phyloP scores from a whole-genome alignment of 2,888 invertebrate species.

The Meteorus cinctellus region DNA sequence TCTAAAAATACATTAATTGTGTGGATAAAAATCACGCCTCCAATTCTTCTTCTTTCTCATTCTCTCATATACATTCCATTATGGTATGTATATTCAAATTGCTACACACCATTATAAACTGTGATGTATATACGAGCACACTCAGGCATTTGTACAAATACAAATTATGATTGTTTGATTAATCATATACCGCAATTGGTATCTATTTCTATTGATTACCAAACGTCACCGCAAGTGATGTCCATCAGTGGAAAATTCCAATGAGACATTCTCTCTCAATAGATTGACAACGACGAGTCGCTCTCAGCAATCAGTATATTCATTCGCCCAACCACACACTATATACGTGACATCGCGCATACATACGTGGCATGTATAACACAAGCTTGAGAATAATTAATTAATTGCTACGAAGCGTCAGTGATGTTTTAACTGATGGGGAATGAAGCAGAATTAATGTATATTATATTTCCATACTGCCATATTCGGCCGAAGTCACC shows the following conservation, averaged over 20 bases:
- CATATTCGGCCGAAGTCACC: constrained; percentile 7
- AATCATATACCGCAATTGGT: constrained; percentile 15
- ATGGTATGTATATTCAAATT: too few relatives aligned
- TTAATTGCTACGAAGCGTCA: constrained; percentile 47
- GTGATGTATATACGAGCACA: background rate
- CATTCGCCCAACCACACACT: constrained; percentile 43
- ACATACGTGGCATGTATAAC: constrained; percentile 39
- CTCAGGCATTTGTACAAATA: background rate
- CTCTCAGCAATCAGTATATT: constrained; percentile 40
- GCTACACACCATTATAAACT: background rate
- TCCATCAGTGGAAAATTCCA: constrained; percentile 25
- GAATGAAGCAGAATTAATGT: background rate
- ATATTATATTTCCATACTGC: constrained; percentile 16
- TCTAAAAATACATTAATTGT: too few relatives aligned
- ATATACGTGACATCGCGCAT: constrained; percentile 48
- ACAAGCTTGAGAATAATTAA: constrained; percentile 50
- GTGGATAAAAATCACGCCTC: too few relatives aligned
- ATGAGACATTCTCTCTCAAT: constrained; percentile 1
- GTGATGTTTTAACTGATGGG: constrained; percentile 27
- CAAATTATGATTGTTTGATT: constrained; percentile 16
- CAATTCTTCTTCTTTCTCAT: too few relatives aligned
- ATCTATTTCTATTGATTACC: constrained; percentile 15
- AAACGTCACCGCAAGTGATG: constrained; percentile 25
- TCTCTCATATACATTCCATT: too few relatives aligned
- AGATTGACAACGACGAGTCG: constrained; percentile 21